phyloP scores from a whole-genome alignment of 2,113 vertebrate species.

The Clarias batrachus region DNA sequence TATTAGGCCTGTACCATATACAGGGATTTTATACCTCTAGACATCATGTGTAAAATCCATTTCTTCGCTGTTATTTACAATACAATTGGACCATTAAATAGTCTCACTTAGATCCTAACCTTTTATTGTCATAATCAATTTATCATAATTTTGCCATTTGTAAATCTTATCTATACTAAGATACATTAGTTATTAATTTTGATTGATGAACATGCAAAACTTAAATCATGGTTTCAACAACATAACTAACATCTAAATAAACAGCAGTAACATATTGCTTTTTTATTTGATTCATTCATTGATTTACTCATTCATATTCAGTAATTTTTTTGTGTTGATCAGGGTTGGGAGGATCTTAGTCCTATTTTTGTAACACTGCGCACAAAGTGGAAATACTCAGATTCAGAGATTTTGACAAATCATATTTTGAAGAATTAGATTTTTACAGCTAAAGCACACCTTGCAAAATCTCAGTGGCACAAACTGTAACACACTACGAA shows the following conservation, averaged over 20 bases:
- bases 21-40: background rate
- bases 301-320: background rate
- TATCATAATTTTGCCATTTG: background rate
- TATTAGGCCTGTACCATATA: background rate
- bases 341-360: background rate
- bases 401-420: background rate
- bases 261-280: background rate
- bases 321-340: background rate
- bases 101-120: background rate
- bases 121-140: background rate
- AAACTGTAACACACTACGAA: conserved; percentile 6
- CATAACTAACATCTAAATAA: background rate
- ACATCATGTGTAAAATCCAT: background rate
- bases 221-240: background rate
- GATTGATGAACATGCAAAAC: background rate
- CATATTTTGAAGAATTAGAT: background rate
- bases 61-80: background rate
- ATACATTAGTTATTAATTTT: background rate
- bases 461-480: background rate
- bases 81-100: background rate
- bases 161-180: background rate
- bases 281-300: background rate
- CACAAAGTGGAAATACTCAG: too few relatives aligned
- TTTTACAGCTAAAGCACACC: background rate
- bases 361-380: background rate